Conservation (phyloP, 2,113 vertebrate species). For the Upupa epops region DNA sequence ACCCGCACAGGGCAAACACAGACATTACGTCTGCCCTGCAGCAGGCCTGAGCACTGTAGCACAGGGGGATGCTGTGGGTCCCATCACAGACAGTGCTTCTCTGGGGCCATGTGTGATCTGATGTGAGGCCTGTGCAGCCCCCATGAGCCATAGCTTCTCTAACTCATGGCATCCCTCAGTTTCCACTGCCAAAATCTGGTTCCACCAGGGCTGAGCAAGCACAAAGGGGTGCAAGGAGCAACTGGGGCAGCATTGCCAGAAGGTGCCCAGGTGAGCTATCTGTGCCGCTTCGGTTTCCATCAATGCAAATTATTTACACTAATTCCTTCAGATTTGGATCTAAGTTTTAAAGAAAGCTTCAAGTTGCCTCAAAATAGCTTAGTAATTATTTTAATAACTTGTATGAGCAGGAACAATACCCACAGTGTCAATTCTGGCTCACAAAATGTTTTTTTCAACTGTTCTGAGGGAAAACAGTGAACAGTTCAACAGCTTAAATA, state of each 20-base stretch:
- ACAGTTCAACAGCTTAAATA: slow-evolving; percentile 60
- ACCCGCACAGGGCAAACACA: fast-evolving
- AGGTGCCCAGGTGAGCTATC: neutral
- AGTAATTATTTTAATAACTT: slow-evolving; percentile 68
- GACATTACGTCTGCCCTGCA: neutral
- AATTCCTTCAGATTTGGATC: slow-evolving; percentile 49
- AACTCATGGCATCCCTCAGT: fast-evolving
- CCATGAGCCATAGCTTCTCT: fast-evolving
- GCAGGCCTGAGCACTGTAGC: fast-evolving
- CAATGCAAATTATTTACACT: neutral
- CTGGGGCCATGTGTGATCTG: fast-evolving
- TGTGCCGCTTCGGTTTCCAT: neutral
- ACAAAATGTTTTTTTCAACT: slow-evolving; percentile 50
- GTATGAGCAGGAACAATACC: slow-evolving; percentile 65
- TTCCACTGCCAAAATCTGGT: neutral
- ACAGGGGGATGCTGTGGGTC: neutral
- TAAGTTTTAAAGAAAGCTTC: slow-evolving; percentile 69
- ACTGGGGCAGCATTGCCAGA: fast-evolving
- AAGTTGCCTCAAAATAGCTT: slow-evolving; percentile 65
- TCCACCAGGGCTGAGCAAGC: fast-evolving
- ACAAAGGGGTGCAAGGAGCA: fast-evolving
- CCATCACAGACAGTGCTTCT: fast-evolving
- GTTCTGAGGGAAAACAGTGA: slow-evolving; percentile 52
- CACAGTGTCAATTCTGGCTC: slow-evolving; percentile 60
- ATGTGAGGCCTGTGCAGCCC: neutral